Evolutionary conservation across 2,113 vertebrate genomes (phyloP), one percentile per base, ranked within the genome.

Genomic region (Pseudorhombus dupliciocellatus): DNA sequence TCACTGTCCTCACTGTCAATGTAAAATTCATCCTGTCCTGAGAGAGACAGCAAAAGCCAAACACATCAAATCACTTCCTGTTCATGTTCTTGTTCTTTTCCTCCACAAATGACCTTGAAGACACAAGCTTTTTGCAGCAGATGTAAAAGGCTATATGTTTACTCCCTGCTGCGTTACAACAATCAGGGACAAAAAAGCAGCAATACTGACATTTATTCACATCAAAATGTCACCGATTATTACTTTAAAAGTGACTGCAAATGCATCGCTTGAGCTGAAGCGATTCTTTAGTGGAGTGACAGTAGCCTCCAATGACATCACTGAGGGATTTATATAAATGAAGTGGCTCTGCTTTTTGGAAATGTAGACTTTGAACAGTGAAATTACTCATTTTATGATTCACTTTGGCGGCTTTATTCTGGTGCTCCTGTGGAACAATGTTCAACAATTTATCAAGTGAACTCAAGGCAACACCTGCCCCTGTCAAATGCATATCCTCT

Each of bases 91-190:
- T n/a, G 28, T 54, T 44, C 15, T 18, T 20, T 62, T 62, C 24
- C 44, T 50, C 20, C 20, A 50, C 30, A 7, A 63, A 63, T 51
- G 70, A 77, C 63, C 64, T 66, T 40, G 21, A 46, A 50, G 62
- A 81, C 81, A 48, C 34, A 3, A 26, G 54, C 58, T 80, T 67
- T 85, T 79, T 74, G 22, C 61, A 56, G 70, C 24, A 79, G 56
- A 70, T 80, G 73, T 80, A 86, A 87, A 89, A 89, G 83, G 81
- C 83, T 86, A 84, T 87, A 89, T 76, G 72, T 86, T 86, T 81
- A 87, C 68, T 74, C 44, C 83, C 85, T 40, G 83, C 85, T 87
- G 85, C 31, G 71, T 67, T 73, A 16, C 12, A 74, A 66, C 83
- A 80, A 79, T 86, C 79, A 79, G 65, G 53, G 57, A 71, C 73